A percentile compares a stretch with the other conserved stretches of the same genome.
Conservation (phyloP, 2,113 vertebrate species). For the Eidolon helvum region DNA sequence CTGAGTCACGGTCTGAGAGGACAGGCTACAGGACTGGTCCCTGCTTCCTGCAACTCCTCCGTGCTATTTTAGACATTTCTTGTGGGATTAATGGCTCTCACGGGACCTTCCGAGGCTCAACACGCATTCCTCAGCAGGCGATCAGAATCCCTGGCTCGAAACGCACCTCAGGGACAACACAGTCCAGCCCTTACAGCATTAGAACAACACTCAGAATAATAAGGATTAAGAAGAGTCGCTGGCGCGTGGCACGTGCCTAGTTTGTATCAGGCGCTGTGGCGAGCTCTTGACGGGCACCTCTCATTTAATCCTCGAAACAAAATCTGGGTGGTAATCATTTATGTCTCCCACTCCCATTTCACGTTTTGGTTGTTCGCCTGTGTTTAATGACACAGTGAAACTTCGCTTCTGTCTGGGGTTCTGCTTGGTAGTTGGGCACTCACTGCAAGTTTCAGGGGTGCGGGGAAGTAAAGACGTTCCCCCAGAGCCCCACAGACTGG, state of each 20-base stretch:
- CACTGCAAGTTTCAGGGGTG: not conserved
- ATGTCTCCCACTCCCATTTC: no score
- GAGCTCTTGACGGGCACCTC: not conserved
- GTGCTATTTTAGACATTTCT: not conserved
- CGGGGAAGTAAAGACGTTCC: not conserved
- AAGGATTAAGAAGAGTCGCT: not conserved
- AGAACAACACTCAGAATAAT: accelerated
- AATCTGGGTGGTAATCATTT: not conserved
- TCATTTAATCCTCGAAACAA: not conserved
- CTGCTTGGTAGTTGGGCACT: not conserved
- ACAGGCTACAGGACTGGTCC: not conserved
- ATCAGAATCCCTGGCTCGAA: not conserved
- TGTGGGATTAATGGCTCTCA: not conserved
- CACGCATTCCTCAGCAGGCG: not conserved
- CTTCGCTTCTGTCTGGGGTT: not conserved
- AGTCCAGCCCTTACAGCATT: not conserved
- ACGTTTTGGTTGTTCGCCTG: not conserved
- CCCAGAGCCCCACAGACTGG: not conserved
- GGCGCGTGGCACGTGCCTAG: accelerated
- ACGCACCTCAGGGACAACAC: not conserved
- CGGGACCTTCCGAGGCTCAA: not conserved
- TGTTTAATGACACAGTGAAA: not conserved
- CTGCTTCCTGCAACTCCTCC: not conserved
- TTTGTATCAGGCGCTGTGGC: accelerated
- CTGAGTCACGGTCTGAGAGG: not conserved